phyloP scores from a whole-genome alignment of 1,140 invertebrate genomes.

The Sminthurides bifidus region DNA sequence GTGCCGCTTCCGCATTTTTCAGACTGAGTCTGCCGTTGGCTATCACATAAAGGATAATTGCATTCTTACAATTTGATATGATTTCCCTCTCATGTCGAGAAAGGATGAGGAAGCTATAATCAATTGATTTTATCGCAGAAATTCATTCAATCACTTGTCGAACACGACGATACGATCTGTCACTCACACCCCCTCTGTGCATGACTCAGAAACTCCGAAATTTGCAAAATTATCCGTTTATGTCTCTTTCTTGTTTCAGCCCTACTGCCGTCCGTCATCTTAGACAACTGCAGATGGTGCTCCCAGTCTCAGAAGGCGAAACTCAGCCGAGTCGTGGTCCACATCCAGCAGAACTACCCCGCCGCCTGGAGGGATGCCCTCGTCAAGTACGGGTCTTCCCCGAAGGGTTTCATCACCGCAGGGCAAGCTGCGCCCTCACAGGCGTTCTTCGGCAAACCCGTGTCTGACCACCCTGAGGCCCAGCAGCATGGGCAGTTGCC shows the following conservation, averaged over 20 bases:
- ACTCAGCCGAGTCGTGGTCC: slow-evolving; percentile 12
- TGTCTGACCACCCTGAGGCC: background rate
- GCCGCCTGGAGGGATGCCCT: slow-evolving; percentile 19
- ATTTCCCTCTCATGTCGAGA: no score
- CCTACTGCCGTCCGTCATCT: slow-evolving; percentile 15
- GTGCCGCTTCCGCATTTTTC: background rate
- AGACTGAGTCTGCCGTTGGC: no score
- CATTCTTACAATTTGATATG: no score
- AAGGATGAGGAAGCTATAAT: no score
- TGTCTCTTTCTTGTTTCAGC: slow-evolving; percentile 1
- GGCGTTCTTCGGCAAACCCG: slow-evolving; percentile 9
- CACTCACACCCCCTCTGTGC: no score
- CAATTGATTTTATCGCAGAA: no score
- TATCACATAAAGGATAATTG: no score
- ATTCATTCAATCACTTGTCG: no score
- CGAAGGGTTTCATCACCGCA: slow-evolving; percentile 20
- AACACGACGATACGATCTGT: no score
- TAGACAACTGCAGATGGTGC: slow-evolving; percentile 21
- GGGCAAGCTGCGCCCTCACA: slow-evolving; percentile 11
- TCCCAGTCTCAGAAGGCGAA: slow-evolving; percentile 11
- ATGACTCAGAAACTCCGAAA: no score
- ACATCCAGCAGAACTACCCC: slow-evolving; percentile 19
- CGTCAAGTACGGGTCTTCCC: slow-evolving; percentile 13
- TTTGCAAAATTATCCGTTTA: background rate
- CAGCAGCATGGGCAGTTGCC: background rate